Evolutionary conservation across 2,888 invertebrate species (phyloP).

Genomic region (Steinernema scapterisci): DNA sequence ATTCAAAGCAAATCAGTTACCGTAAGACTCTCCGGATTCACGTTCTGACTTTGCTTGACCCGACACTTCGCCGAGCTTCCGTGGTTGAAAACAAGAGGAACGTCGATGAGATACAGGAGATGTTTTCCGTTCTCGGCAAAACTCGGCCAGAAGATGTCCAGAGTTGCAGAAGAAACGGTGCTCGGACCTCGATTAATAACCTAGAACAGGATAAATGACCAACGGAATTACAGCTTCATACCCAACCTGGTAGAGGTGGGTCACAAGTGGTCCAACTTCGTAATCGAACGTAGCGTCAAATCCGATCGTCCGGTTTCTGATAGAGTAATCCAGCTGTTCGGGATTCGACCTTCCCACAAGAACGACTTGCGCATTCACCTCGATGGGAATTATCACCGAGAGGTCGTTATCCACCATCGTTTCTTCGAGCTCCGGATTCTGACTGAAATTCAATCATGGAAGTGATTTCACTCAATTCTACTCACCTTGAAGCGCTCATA

Average conservation of each 20-base stretch:
- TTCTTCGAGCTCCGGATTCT: background rate
- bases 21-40: conserved; percentile 67
- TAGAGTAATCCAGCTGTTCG: conserved; percentile 73
- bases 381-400: conserved; percentile 77
- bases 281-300: conserved; percentile 72
- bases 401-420: conserved; percentile 74
- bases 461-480: background rate
- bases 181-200: conserved; percentile 84
- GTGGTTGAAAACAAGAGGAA: conserved; percentile 62
- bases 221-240: background rate
- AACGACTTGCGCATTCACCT: conserved; percentile 78
- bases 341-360: conserved; percentile 73
- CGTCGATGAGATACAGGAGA: conserved; percentile 66
- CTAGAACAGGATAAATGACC: conserved; percentile 51
- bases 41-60: conserved; percentile 62
- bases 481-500: conserved; percentile 51
- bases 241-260: conserved; percentile 84
- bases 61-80: conserved; percentile 56
- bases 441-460: background rate
- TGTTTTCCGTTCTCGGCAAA: conserved; percentile 76
- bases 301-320: conserved; percentile 52
- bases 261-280: conserved; percentile 84
- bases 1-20: no score
- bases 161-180: conserved; percentile 80
- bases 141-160: conserved; percentile 85